phyloP scores from a whole-genome alignment of 2,888 invertebrate genomes.

The Synergus japonicus region DNA sequence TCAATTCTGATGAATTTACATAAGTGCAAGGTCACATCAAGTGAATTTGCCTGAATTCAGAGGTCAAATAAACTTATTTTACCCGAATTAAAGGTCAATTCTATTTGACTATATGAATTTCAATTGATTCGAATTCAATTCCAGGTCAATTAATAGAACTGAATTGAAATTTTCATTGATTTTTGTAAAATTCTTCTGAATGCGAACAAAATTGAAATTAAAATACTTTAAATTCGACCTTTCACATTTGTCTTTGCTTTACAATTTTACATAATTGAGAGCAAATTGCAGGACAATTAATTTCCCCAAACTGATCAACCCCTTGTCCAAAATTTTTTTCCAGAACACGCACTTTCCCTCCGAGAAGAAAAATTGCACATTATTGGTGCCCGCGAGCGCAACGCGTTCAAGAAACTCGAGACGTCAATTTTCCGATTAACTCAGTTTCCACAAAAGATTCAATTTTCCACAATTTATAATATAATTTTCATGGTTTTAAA shows the following conservation, averaged over 20 bases:
- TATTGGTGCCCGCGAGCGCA: conserved; percentile 39
- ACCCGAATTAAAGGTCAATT: too few species aligned
- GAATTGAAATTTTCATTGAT: too few species aligned
- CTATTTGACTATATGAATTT: too few species aligned
- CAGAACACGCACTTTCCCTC: neutral
- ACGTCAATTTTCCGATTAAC: conserved; percentile 14
- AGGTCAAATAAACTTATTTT: too few species aligned
- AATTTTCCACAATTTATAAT: neutral
- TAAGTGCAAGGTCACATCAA: too few species aligned
- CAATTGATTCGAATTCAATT: too few species aligned
- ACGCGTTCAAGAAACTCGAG: conserved; percentile 46
- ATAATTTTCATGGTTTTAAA: neutral
- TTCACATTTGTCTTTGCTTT: conserved; percentile 44
- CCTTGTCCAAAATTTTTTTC: neutral
- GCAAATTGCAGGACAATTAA: neutral
- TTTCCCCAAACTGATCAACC: neutral
- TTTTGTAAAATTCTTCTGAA: too few species aligned
- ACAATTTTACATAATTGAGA: conserved; percentile 48
- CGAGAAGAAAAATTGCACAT: conserved; percentile 36
- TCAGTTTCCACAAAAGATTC: neutral
- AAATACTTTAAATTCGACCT: neutral
- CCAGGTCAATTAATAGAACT: too few species aligned
- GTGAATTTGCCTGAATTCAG: too few species aligned
- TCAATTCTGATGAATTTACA: too few species aligned
- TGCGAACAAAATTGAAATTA: too few species aligned